Percentiles rank a stretch among this genome's conserved stretches.
Evolutionary conservation across 53 echinoderm and acorn worm species (phyloP).

Genomic region (Zoroaster sp.): DNA sequence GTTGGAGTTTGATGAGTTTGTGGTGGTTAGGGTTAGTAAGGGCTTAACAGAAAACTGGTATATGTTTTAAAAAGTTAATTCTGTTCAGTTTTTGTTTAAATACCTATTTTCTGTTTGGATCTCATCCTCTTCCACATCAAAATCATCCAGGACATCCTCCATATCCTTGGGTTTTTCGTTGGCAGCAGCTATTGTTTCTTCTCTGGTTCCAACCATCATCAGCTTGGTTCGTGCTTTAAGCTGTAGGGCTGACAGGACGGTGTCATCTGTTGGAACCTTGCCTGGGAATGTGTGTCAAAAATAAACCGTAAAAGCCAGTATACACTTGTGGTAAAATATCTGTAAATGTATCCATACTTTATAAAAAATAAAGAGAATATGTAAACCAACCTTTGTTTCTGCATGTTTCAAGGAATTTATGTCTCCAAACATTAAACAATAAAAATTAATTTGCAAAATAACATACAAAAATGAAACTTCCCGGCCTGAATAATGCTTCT

Average conservation of each 20-base stretch:
- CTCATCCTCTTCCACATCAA: slow-evolving; percentile 95
- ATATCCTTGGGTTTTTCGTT: slow-evolving; percentile 94
- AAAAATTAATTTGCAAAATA: too few relatives aligned
- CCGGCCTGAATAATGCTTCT: too few relatives aligned
- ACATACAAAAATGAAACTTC: too few relatives aligned
- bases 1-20: too few relatives aligned
- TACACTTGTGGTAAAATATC: background rate
- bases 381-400: too few relatives aligned
- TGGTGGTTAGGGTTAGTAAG: too few relatives aligned
- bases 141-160: slow-evolving; percentile 93
- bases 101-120: slow-evolving; percentile 94
- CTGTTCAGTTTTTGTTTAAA: background rate
- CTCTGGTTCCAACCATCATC: slow-evolving; percentile 99
- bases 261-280: slow-evolving; percentile 82
- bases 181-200: slow-evolving; percentile 93
- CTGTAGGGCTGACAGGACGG: slow-evolving; percentile 80
- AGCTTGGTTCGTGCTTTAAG: slow-evolving; percentile 92
- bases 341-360: background rate
- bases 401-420: too few relatives aligned
- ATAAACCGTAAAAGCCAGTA: too few relatives aligned
- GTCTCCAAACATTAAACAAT: too few relatives aligned
- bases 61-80: too few relatives aligned
- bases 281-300: slow-evolving; percentile 67
- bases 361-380: too few relatives aligned
- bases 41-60: too few relatives aligned